Evolutionary conservation across 92 coral and sea anemone species (phyloP).

Genomic region (Nematostella vectensis): DNA sequence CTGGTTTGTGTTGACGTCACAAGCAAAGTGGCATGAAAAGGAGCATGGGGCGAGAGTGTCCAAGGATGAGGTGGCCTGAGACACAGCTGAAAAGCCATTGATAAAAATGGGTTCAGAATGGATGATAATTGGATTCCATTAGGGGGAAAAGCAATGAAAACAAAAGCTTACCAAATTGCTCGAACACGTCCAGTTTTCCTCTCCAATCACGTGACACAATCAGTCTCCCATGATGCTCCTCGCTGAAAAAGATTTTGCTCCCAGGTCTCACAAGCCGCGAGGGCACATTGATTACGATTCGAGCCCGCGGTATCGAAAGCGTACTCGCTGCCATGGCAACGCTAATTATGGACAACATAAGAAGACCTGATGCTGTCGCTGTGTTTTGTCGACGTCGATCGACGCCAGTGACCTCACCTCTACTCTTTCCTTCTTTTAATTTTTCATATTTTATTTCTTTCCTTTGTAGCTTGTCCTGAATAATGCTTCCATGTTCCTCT

Average conservation of each 20-base stretch:
- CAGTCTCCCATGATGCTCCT: conserved; percentile 45
- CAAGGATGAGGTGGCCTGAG: conserved; percentile 35
- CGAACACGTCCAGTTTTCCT: conserved; percentile 21
- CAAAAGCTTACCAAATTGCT: conserved; percentile 58
- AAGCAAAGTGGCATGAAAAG: conserved; percentile 34
- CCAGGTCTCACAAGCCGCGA: conserved; percentile 42
- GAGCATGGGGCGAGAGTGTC: conserved; percentile 28
- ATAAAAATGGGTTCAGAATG: too few relatives aligned
- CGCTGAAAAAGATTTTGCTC: conserved; percentile 54
- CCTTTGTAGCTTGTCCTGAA: too few relatives aligned
- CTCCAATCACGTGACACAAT: conserved; percentile 30
- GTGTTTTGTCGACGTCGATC: too few relatives aligned
- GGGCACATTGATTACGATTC: conserved; percentile 43
- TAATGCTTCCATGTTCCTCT: too few relatives aligned
- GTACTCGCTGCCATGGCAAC: conserved; percentile 50
- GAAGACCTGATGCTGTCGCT: conserved; percentile 20
- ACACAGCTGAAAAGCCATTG: conserved; percentile 40
- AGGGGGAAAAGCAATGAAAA: too few relatives aligned
- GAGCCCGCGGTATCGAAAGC: conserved; percentile 32
- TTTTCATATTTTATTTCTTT: too few relatives aligned
- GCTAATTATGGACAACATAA: conserved; percentile 35
- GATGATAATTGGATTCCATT: too few relatives aligned
- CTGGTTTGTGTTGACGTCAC: conserved; percentile 38
- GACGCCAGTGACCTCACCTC: too few relatives aligned
- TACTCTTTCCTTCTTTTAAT: too few relatives aligned